Base-by-base conservation (phyloP, 1,140 invertebrate genomes). In the Theocolax elegans region DNA sequence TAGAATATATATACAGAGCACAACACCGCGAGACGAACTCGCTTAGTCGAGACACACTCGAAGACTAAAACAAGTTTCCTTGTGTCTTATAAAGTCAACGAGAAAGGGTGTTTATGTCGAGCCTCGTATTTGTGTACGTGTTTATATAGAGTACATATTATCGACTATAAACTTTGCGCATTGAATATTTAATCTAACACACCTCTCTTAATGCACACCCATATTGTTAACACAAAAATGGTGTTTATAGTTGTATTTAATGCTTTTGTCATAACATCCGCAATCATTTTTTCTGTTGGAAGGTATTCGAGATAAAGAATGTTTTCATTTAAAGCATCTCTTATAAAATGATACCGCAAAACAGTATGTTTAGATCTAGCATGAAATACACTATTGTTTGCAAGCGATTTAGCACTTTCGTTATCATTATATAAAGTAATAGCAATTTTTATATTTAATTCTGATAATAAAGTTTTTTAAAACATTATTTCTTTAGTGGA, bases 291-390 rank as follows among this genome's bases (percentile, higher is more conserved):
- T 12, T 74, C 67, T 15, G 67, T 63, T 8, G n/a, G 21, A 25
- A 72, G 1, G 42, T 73, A 72, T 2, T 58, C 2, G 6, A 76
- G 40, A 12, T 42, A 13, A 9, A 76, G 59, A 13, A 53, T 8
- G 2, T 40, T 35, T 8, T 58, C 29, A 23, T 71, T 62, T 2
- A 58, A 31, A 27, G 53, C 64, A 21, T 70, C 40, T 29, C 56
- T 23, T 23, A 60, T 60, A 23, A 80, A 82, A 67, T 83, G 80
- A 74, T 7, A n/a, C n/a, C 72, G 58, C 0, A 86, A 72, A 51
- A 85, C 82, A 25, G 86, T 86, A 59, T 86, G 84, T 42, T 87
- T 87, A 1, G 77, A 81, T 31, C 78, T 72, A 9, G 73, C 56
- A 66, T 83, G 79, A 54, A 72, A 77, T 10, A 83, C 76, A 1